phyloP scores from a whole-genome alignment of 2,113 vertebrate genomes.

The Monarcha castaneiventris region DNA sequence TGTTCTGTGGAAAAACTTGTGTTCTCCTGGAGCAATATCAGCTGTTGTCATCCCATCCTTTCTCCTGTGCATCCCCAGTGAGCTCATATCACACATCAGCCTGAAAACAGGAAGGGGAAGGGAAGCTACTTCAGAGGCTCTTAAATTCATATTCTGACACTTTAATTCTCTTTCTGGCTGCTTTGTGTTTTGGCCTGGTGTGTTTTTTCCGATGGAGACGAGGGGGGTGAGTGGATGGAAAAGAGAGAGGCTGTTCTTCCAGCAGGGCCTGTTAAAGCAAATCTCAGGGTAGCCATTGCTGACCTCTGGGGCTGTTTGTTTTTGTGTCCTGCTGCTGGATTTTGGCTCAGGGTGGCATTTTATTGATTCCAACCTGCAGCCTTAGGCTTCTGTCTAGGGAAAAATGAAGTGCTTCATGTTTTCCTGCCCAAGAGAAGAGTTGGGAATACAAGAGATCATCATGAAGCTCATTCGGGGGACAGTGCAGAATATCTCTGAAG shows the following conservation, averaged over 20 bases:
- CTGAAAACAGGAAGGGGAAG: conserved; percentile 60
- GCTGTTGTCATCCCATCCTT: neutral
- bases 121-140: conserved; percentile 45
- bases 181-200: conserved; percentile 12
- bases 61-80: neutral
- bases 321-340: neutral
- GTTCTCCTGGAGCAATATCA: neutral
- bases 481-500: neutral
- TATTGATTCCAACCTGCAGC: conserved; percentile 2
- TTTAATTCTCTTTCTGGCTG: conserved; percentile 50
- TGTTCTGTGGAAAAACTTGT: neutral
- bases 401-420: neutral
- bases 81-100: neutral
- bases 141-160: conserved; percentile 38
- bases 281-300: neutral
- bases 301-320: neutral
- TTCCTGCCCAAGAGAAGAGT: neutral
- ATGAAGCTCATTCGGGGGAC: neutral
- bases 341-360: neutral
- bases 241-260: neutral
- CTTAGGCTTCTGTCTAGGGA: neutral
- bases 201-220: conserved; percentile 34
- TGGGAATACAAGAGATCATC: neutral
- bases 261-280: neutral
- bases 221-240: neutral